These are phyloP conservation scores for Agrotis ipsilon DNA, from an alignment of 2,888 invertebrate species.

Conservation along the genomic window DNA sequence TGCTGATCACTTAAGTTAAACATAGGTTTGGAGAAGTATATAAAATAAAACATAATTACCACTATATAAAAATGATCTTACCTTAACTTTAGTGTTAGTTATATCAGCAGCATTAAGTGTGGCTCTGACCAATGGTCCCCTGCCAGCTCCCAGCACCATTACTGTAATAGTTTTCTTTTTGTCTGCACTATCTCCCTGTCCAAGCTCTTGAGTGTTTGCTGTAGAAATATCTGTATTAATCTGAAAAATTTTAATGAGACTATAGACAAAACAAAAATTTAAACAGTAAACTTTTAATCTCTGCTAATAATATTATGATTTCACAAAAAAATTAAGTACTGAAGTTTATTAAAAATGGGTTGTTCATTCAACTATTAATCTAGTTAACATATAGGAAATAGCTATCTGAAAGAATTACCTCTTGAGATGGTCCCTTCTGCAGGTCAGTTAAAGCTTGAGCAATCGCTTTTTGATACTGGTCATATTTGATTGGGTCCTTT, in stretches of 20 bases:
- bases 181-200: slow-evolving; percentile 71
- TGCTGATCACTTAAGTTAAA: too few species aligned
- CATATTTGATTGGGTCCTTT: slow-evolving; percentile 98
- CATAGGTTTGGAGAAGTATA: too few species aligned
- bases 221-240: slow-evolving; percentile 36
- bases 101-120: slow-evolving; percentile 95
- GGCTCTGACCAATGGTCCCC: slow-evolving; percentile 98
- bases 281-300: too few species aligned
- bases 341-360: neutral
- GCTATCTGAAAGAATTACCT: slow-evolving; percentile 45
- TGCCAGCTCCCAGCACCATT: slow-evolving; percentile 98
- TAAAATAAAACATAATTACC: too few species aligned
- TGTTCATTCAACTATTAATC: neutral
- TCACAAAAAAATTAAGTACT: neutral
- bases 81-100: slow-evolving; percentile 93
- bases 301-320: neutral
- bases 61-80: slow-evolving; percentile 47
- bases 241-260: slow-evolving; percentile 26
- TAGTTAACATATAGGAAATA: neutral
- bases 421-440: slow-evolving; percentile 69
- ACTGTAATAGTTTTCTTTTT: slow-evolving; percentile 89
- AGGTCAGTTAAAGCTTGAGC: slow-evolving; percentile 93
- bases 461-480: slow-evolving; percentile 96
- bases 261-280: neutral
- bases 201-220: slow-evolving; percentile 52